A percentile compares a stretch with the other conserved stretches of the same genome.
Evolutionary conservation across 2,113 vertebrate genomes (phyloP).

Genomic region (Lophochroa leadbeateri): DNA sequence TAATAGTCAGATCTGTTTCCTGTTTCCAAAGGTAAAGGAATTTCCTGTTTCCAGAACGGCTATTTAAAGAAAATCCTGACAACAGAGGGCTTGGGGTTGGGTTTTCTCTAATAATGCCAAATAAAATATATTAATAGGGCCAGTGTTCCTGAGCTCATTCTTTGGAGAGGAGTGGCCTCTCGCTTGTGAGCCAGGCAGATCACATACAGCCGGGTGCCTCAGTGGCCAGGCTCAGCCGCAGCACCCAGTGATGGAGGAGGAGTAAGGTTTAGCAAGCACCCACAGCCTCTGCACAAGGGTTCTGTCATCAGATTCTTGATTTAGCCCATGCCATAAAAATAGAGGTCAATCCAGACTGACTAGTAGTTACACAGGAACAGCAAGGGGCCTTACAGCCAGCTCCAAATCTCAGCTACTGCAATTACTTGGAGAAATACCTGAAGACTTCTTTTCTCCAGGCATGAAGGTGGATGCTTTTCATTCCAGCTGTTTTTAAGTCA

Average conservation of each 20-base stretch:
- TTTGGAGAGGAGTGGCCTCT: conserved; percentile 1
- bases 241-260: not conserved
- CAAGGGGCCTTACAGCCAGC: not conserved
- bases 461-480: not conserved
- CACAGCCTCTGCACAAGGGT: not conserved
- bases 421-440: not conserved
- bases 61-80: conserved; percentile 61
- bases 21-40: conserved; percentile 36
- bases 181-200: not conserved
- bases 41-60: conserved; percentile 53
- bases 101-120: not conserved
- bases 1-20: conserved; percentile 34
- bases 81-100: not conserved
- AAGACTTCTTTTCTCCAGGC: not conserved
- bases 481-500: conserved; percentile 13
- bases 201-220: not conserved
- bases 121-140: conserved; percentile 31
- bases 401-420: not conserved
- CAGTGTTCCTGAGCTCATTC: not conserved
- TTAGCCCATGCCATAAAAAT: not conserved
- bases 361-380: not conserved
- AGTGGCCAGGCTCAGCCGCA: accelerated
- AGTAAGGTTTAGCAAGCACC: not conserved
- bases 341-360: not conserved
- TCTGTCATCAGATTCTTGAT: not conserved